Percentiles rank a stretch among this genome's conserved stretches.
These are phyloP conservation scores for Drosophila gaucha DNA, from an alignment of 2,888 invertebrate species.

Conservation along the genomic window DNA sequence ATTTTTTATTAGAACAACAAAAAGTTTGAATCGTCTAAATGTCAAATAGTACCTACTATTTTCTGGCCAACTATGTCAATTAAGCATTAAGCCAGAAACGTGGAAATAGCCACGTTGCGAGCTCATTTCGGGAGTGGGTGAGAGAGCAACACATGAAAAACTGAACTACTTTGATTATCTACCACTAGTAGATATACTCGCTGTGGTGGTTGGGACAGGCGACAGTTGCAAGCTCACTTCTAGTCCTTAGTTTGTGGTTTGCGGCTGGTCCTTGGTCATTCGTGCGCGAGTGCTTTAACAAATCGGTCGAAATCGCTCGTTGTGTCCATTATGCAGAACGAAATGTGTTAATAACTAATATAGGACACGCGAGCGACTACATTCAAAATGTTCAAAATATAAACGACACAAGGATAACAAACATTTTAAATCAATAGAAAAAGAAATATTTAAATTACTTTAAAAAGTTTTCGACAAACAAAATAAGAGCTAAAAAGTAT, in stretches of 20 bases:
- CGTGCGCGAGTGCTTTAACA: conserved; percentile 55
- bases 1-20: conserved; percentile 4
- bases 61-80: conserved; percentile 17
- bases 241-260: conserved; percentile 5
- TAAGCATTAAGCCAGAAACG: conserved; percentile 8
- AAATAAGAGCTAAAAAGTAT: background rate
- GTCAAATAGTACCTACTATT: conserved; percentile 9
- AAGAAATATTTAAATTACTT: background rate
- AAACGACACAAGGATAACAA: conserved; percentile 25
- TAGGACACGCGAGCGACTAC: conserved; percentile 53
- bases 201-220: conserved; percentile 16
- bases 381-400: conserved; percentile 34
- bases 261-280: conserved; percentile 55
- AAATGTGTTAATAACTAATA: conserved; percentile 45
- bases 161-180: conserved; percentile 44
- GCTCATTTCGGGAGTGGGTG: background rate
- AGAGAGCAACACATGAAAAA: conserved; percentile 53
- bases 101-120: background rate
- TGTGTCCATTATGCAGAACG: conserved; percentile 32
- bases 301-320: conserved; percentile 50
- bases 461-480: too few species aligned
- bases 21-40: conserved; percentile 12
- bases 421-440: conserved; percentile 43
- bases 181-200: conserved; percentile 11
- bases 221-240: conserved; percentile 25